These are phyloP conservation scores for Holothuria scabra DNA, from an alignment of 53 echinoderm and acorn worm genomes.

Conservation along the genomic window DNA sequence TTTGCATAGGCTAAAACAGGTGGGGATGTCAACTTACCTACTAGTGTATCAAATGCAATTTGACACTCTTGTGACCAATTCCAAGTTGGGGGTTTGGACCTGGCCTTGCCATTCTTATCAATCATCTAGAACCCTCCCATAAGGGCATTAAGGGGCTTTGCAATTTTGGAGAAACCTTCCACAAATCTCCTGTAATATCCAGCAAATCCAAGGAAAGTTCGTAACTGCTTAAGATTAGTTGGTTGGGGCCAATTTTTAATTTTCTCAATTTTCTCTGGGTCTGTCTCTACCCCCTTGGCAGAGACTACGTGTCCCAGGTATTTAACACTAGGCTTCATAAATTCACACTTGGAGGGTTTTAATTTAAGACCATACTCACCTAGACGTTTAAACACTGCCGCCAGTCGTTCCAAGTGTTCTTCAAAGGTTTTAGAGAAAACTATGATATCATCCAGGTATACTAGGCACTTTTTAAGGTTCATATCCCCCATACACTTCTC, in stretches of 20 bases:
- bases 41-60: background rate
- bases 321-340: background rate
- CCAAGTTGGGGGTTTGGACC: background rate
- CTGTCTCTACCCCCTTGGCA: slow-evolving; percentile 25
- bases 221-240: background rate
- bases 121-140: background rate
- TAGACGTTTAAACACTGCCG: slow-evolving; percentile 9
- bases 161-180: slow-evolving; percentile 7
- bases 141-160: background rate
- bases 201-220: slow-evolving; percentile 35
- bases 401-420: slow-evolving; percentile 32
- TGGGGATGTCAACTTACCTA: background rate
- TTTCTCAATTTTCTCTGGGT: slow-evolving; percentile 26
- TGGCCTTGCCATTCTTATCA: background rate
- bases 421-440: slow-evolving; percentile 41
- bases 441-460: slow-evolving; percentile 53
- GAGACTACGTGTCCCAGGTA: slow-evolving; percentile 52
- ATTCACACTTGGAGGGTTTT: slow-evolving; percentile 37
- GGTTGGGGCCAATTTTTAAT: slow-evolving; percentile 7
- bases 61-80: slow-evolving; percentile 26
- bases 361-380: slow-evolving; percentile 26
- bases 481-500: slow-evolving; percentile 42
- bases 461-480: slow-evolving; percentile 37
- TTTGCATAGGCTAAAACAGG: slow-evolving; percentile 36
- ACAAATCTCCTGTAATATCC: slow-evolving; percentile 34